phyloP scores from a whole-genome alignment of 2,113 vertebrate species.

The Corythornis vintsioides region DNA sequence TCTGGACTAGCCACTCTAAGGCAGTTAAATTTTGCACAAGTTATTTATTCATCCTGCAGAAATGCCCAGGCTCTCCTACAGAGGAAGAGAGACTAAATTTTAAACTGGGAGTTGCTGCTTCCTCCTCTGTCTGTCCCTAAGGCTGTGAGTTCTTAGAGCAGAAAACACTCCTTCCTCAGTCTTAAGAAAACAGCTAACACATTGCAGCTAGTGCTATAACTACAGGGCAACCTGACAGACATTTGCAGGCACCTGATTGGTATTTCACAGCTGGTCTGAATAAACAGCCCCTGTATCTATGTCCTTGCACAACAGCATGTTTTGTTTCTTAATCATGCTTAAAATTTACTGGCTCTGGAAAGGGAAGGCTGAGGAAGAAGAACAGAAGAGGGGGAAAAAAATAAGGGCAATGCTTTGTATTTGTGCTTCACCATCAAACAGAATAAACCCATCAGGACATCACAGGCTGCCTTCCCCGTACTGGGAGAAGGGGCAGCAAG shows the following conservation, averaged over 20 bases:
- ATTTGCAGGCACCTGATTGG: background rate
- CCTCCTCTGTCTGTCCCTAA: background rate
- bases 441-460: background rate
- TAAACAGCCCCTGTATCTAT: background rate
- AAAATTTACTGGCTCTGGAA: background rate
- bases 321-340: background rate
- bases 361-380: background rate
- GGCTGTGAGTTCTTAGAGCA: background rate
- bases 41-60: background rate
- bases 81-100: background rate
- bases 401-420: background rate
- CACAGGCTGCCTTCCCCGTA: background rate
- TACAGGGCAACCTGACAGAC: background rate
- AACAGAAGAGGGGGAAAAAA: background rate
- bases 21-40: background rate
- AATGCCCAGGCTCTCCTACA: background rate
- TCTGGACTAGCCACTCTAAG: background rate
- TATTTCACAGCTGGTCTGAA: background rate
- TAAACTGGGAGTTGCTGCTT: background rate
- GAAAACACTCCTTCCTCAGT: background rate
- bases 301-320: rapidly evolving
- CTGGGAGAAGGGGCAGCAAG: rapidly evolving
- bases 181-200: background rate
- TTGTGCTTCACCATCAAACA: background rate
- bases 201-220: background rate